Percentiles rank a stretch among this genome's conserved stretches.
Evolutionary conservation across 1,140 invertebrate genomes (phyloP).

Genomic region (Ditylenchus dipsaci): DNA sequence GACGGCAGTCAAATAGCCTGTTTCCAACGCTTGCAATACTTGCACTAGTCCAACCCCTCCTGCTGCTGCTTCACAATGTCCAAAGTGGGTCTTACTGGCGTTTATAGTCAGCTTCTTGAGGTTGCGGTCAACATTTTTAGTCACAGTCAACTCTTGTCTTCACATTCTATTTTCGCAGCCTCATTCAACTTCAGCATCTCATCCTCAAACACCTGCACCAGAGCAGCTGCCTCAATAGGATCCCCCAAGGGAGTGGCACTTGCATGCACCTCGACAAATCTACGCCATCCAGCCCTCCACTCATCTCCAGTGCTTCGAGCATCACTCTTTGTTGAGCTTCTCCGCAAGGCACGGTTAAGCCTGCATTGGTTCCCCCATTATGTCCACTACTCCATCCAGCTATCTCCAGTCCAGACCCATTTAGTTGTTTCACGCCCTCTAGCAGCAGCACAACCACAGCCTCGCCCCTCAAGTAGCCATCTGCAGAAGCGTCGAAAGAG

Average conservation of each 20-base stretch:
- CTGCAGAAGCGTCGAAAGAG: conserved; percentile 78
- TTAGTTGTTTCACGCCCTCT: conserved; percentile 63
- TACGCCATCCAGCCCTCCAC: conserved; percentile 68
- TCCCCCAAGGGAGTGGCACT: conserved; percentile 85
- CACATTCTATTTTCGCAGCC: neutral
- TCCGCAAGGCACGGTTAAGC: conserved; percentile 80
- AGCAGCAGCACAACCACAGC: conserved; percentile 74
- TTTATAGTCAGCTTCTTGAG: conserved; percentile 24
- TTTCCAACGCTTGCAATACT: conserved; percentile 22
- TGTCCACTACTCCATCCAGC: conserved; percentile 58
- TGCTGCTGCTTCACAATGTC: conserved; percentile 45
- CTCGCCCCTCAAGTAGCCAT: conserved; percentile 85
- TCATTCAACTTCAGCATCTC: neutral
- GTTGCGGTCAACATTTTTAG: neutral
- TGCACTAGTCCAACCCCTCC: conserved; percentile 32
- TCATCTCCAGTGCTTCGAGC: conserved; percentile 75
- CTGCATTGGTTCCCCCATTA: conserved; percentile 44
- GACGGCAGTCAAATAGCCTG: conserved; percentile 26
- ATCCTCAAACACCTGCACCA: conserved; percentile 58
- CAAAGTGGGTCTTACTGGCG: conserved; percentile 29
- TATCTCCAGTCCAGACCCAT: conserved; percentile 66
- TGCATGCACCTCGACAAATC: conserved; percentile 91
- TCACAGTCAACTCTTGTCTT: too few species aligned
- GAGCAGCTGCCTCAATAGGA: conserved; percentile 86
- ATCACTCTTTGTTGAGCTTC: conserved; percentile 76